phyloP scores from a whole-genome alignment of 2,797 vertebrate species.

The Lemur catta region DNA sequence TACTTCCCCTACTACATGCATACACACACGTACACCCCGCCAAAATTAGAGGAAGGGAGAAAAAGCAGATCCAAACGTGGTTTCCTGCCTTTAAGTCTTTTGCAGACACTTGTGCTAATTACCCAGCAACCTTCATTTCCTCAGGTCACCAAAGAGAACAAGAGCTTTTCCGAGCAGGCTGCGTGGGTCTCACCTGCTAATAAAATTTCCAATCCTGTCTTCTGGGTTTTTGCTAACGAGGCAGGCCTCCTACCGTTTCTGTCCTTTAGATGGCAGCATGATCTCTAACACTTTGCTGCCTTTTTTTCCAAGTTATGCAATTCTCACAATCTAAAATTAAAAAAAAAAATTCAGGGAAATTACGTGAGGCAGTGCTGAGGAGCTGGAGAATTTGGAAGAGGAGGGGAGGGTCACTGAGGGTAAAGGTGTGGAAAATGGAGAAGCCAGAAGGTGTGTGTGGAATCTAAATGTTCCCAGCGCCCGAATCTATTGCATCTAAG shows the following conservation, averaged over 20 bases:
- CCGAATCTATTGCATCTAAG: neutral
- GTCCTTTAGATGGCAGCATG: constrained; percentile 72
- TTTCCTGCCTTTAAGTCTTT: neutral
- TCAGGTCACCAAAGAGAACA: neutral
- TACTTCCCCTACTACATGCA: neutral
- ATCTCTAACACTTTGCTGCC: neutral
- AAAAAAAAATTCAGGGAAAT: neutral
- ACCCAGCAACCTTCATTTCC: neutral
- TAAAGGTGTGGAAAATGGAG: neutral
- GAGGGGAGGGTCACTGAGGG: neutral
- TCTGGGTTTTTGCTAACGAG: neutral
- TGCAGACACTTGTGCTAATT: neutral
- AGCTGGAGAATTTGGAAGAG: neutral
- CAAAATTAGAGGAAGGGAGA: neutral
- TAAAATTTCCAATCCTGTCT: neutral
- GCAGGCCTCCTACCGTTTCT: neutral
- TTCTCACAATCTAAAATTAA: neutral
- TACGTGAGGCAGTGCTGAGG: neutral
- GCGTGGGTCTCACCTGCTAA: neutral
- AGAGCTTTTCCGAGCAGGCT: neutral
- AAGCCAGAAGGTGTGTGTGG: neutral
- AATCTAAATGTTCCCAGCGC: neutral
- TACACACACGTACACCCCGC: neutral
- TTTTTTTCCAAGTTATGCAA: neutral
- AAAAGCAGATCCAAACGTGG: neutral